Percentiles rank a stretch among this genome's conserved stretches.
Conservation (phyloP, 2,113 vertebrate genomes). For the Lates calcarifer region DNA sequence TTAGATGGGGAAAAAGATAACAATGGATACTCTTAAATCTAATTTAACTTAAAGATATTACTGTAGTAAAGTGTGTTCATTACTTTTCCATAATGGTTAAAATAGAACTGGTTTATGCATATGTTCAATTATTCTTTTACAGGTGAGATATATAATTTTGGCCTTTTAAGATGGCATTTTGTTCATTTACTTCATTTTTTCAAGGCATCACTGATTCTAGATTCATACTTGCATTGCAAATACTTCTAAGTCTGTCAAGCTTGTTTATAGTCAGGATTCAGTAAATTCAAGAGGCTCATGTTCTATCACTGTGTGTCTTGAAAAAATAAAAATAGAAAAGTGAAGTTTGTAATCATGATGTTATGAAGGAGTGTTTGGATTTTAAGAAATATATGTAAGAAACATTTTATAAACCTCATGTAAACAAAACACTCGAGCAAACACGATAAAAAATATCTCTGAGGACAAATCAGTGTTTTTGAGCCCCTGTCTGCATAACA, state of each 20-base stretch:
- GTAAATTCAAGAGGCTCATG: not conserved
- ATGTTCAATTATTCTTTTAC: not conserved
- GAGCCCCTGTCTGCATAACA: constrained; percentile 19
- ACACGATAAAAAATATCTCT: not conserved
- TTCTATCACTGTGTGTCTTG: not conserved
- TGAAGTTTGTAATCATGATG: not conserved
- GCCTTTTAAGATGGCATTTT: not conserved
- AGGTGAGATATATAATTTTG: not conserved
- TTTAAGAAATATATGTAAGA: not conserved
- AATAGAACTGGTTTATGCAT: not conserved
- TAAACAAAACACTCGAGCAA: not conserved
- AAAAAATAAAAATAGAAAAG: not conserved
- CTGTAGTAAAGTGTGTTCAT: not conserved
- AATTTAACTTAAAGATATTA: not conserved
- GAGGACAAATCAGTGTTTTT: not conserved
- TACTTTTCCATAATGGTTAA: not conserved
- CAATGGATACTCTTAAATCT: not conserved
- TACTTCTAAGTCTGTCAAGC: not conserved
- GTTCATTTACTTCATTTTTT: not conserved
- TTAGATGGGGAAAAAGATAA: not conserved
- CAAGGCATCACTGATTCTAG: not conserved
- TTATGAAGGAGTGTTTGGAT: not conserved
- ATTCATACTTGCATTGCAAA: not conserved
- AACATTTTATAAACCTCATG: not conserved
- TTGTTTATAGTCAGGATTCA: not conserved